Percentiles rank a stretch among this genome's conserved stretches.
Evolutionary conservation across 2,113 vertebrate genomes (phyloP).

Genomic region (Microtus oregoni): DNA sequence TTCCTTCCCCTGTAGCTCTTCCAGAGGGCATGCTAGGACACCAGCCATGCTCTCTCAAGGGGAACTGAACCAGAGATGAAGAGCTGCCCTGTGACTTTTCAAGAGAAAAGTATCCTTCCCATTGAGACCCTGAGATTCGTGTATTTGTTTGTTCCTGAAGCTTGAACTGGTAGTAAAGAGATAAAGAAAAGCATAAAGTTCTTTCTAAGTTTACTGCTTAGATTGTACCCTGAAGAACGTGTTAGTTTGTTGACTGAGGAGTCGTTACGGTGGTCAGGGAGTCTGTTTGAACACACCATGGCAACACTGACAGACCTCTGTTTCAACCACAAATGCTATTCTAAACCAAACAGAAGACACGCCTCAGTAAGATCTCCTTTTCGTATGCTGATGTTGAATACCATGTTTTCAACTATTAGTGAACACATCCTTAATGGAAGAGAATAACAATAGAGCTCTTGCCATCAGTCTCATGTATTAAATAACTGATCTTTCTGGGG

Average conservation of each 20-base stretch:
- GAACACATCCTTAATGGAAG: not conserved
- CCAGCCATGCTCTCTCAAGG: not conserved
- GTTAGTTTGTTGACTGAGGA: not conserved
- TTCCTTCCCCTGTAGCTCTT: not conserved
- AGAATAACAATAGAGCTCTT: not conserved
- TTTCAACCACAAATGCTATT: conserved; percentile 20
- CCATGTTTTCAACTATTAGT: not conserved
- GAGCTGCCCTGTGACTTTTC: not conserved
- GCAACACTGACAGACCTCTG: conserved; percentile 37
- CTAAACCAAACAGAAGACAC: not conserved
- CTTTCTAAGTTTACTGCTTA: not conserved
- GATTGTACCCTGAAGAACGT: not conserved
- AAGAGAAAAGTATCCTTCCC: not conserved
- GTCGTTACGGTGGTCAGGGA: not conserved
- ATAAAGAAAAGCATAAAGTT: not conserved
- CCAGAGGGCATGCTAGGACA: not conserved
- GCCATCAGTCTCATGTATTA: not conserved
- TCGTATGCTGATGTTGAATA: not conserved
- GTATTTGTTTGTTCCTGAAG: not conserved
- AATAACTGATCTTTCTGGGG: not conserved
- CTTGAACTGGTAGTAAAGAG: not conserved
- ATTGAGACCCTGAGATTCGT: not conserved
- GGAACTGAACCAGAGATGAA: not conserved
- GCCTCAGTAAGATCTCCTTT: not conserved
- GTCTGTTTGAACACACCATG: conserved; percentile 43